A percentile compares a stretch with the other conserved stretches of the same genome.
These are phyloP conservation scores for Orthosia gracilis DNA, from an alignment of 2,888 invertebrate species.

Conservation along the genomic window DNA sequence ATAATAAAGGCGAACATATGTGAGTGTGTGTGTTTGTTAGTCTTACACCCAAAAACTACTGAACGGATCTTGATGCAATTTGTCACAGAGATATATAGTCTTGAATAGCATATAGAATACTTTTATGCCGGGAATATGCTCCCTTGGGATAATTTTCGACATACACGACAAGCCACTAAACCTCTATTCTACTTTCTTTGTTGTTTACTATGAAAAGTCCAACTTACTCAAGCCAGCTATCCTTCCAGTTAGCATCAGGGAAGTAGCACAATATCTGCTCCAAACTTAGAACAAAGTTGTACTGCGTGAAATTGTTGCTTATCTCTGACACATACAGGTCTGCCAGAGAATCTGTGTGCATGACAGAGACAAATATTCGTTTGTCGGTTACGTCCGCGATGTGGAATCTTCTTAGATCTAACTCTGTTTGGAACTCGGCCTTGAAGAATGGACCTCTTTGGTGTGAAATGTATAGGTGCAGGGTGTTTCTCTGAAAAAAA, in stretches of 20 bases:
- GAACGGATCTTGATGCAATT: no score
- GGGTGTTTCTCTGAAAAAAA: conserved; percentile 84
- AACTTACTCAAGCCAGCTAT: conserved; percentile 95
- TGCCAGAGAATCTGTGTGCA: conserved; percentile 93
- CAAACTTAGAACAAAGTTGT: conserved; percentile 95
- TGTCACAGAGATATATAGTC: no score
- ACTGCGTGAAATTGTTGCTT: conserved; percentile 91
- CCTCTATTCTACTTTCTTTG: no score
- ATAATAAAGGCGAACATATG: no score
- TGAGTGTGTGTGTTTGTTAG: no score
- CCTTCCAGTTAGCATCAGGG: conserved; percentile 95
- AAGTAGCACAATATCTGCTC: conserved; percentile 96
- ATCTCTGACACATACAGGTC: conserved; percentile 96
- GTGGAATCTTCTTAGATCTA: conserved; percentile 93
- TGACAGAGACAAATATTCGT: conserved; percentile 95
- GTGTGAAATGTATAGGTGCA: conserved; percentile 95
- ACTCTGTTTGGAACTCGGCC: conserved; percentile 94
- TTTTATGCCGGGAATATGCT: no score
- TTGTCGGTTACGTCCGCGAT: conserved; percentile 96
- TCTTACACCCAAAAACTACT: no score
- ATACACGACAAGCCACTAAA: no score
- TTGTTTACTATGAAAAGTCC: not conserved
- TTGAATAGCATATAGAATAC: no score
- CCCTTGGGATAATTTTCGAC: no score
- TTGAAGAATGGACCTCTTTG: conserved; percentile 93